Evolutionary conservation across 2,113 vertebrate genomes (phyloP).

Genomic region (Leucosticte australis): DNA sequence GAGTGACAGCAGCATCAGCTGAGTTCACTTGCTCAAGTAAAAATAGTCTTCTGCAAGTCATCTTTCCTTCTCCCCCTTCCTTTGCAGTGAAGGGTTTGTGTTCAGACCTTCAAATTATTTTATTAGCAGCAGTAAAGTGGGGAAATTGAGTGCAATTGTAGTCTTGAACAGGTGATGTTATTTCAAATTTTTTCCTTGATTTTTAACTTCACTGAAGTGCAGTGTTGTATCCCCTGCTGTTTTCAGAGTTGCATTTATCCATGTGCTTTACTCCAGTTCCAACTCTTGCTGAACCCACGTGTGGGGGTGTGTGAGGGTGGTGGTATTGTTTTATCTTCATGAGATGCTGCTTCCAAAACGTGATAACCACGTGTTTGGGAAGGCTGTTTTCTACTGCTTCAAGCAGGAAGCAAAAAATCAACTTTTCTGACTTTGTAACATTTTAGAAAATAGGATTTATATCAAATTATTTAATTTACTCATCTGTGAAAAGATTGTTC

Average conservation of each 20-base stretch:
- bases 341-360: background rate
- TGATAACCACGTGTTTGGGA: background rate
- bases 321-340: background rate
- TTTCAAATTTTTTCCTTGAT: background rate
- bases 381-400: background rate
- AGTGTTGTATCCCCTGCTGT: background rate
- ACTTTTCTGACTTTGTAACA: background rate
- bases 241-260: background rate
- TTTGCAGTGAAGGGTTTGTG: background rate
- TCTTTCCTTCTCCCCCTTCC: background rate
- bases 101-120: background rate
- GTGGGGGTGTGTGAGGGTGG: background rate
- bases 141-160: background rate
- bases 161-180: background rate
- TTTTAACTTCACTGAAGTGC: background rate
- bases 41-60: background rate
- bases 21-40: background rate
- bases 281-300: accelerated
- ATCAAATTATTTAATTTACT: background rate
- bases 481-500: background rate
- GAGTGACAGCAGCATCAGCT: background rate
- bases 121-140: background rate
- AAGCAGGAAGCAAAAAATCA: background rate
- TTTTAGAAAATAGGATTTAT: background rate
- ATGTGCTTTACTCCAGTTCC: background rate